Percentiles rank a stretch among this genome's conserved stretches.
These are phyloP conservation scores for Ceratothoa steindachneri DNA, from an alignment of 2,888 invertebrate species.

Conservation along the genomic window DNA sequence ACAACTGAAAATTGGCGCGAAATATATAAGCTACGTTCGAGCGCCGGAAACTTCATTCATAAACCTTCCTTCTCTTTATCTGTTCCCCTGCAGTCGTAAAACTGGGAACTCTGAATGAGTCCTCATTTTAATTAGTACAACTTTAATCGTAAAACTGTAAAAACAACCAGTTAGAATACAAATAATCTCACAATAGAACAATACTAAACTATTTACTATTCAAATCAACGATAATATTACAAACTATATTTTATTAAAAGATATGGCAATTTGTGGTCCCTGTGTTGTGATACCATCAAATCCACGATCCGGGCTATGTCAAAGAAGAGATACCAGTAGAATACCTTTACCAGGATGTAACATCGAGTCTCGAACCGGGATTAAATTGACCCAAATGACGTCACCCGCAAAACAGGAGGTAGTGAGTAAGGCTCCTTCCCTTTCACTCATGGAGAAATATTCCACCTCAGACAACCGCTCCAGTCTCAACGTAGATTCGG, in stretches of 20 bases:
- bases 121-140: not conserved
- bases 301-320: not conserved
- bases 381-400: not conserved
- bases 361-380: not conserved
- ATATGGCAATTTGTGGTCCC: not conserved
- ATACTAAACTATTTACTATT: too few relatives aligned
- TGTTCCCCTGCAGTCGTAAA: not conserved
- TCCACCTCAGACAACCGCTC: not conserved
- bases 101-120: not conserved
- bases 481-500: not conserved
- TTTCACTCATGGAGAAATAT: not conserved
- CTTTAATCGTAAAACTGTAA: too few relatives aligned
- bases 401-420: not conserved
- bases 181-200: too few relatives aligned
- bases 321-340: not conserved
- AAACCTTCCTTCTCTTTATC: not conserved
- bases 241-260: not conserved
- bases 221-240: not conserved
- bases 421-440: not conserved
- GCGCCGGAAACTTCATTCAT: not conserved
- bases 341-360: not conserved
- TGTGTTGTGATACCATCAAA: not conserved
- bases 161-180: too few relatives aligned
- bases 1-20: not conserved
- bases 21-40: not conserved